Conservation (phyloP, 35 echinoderm and acorn worm species). For the Strongylocentrotus purpuratus region DNA sequence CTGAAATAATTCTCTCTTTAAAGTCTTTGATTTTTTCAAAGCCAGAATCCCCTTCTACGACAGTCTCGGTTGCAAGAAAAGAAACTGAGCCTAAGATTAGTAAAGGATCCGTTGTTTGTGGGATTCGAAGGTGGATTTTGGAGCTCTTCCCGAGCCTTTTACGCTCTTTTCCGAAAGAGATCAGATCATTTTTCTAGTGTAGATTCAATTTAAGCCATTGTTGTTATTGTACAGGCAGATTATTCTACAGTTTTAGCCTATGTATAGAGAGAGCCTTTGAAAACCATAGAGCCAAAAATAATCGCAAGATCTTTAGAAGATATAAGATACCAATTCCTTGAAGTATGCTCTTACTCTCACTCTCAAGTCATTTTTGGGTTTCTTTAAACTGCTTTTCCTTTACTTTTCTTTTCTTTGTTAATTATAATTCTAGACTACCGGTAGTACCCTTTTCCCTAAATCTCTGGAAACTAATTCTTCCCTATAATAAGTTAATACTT, state of each 20-base stretch:
- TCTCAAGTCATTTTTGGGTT: background rate
- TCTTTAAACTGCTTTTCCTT: too few relatives aligned
- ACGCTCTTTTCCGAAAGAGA: background rate
- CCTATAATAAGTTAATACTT: background rate
- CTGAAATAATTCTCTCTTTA: background rate
- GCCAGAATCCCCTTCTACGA: background rate
- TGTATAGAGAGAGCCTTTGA: background rate
- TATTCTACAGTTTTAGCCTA: background rate
- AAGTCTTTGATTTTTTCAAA: background rate
- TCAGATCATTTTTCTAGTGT: slow-evolving; percentile 21
- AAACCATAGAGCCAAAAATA: slow-evolving; percentile 4
- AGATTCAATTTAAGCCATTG: slow-evolving; percentile 1
- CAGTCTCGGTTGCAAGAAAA: background rate
- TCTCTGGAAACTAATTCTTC: background rate
- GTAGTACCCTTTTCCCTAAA: background rate
- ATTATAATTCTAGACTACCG: background rate
- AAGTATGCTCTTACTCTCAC: background rate
- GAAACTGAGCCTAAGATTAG: slow-evolving; percentile 30
- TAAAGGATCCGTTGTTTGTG: slow-evolving; percentile 36
- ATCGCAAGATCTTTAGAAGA: background rate
- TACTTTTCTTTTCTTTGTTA: background rate
- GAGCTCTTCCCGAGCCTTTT: background rate
- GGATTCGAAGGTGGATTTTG: background rate
- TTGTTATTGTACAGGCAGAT: background rate
- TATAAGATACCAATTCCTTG: background rate